Conservation (phyloP, 2,113 vertebrate genomes). For the Eonycteris spelaea region DNA sequence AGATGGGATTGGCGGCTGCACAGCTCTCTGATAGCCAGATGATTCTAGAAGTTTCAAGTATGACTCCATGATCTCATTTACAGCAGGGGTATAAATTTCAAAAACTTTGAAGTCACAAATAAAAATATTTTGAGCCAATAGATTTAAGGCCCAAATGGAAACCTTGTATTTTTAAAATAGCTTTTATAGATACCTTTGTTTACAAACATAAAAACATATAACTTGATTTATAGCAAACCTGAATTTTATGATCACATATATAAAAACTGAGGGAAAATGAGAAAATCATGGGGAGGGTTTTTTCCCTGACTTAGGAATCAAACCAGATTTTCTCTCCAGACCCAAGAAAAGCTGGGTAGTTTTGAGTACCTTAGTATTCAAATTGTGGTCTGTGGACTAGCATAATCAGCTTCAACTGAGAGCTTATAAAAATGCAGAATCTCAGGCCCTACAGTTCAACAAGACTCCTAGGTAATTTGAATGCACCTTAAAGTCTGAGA, state of each 20-base stretch:
- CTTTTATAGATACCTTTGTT: neutral
- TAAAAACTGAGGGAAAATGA: neutral
- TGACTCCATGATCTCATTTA: neutral
- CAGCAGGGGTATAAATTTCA: neutral
- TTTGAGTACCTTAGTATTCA: neutral
- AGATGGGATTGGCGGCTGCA: neutral
- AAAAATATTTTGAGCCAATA: neutral
- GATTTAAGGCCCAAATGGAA: neutral
- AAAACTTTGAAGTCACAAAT: neutral
- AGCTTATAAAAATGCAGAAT: neutral
- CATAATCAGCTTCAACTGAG: neutral
- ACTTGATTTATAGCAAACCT: neutral
- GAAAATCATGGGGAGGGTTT: neutral
- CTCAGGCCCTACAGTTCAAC: neutral
- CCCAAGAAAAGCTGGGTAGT: neutral
- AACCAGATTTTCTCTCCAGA: neutral
- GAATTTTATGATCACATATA: neutral
- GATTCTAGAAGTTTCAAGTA: conserved; percentile 10
- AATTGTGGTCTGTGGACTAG: neutral
- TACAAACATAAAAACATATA: neutral
- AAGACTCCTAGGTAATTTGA: neutral
- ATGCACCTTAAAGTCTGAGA: neutral
- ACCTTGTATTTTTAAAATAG: neutral
- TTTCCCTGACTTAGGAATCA: neutral
- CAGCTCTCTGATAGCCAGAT: neutral